Evolutionary conservation across 2,113 vertebrate genomes (phyloP), one percentile per base, ranked within the genome.

Genomic region (Rana temporaria): DNA sequence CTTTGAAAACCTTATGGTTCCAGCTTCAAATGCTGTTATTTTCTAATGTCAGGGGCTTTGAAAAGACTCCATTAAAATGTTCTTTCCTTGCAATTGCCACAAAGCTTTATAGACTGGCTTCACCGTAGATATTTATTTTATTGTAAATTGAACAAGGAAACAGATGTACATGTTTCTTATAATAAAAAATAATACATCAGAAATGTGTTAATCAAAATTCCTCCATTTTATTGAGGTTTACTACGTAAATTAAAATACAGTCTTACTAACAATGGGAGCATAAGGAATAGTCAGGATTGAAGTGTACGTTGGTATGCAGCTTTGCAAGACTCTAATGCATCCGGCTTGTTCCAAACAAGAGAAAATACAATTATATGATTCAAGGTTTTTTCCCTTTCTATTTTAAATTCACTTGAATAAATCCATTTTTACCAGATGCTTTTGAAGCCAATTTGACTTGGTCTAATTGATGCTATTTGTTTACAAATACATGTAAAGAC

Each of bases 381-480:
- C 81, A 83, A 83, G 81, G 81, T 83, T 83, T 71, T 82, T 81
- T 81, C 65, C 24, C 30, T 56, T 48, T 66, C 80, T 81, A 22
- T 82, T 73, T 83, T 60, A 68, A 67, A 83, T 83, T 76, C 81
- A 67, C 65, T 76, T 83, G 81, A 83, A 83, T 83, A 76, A 83
- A 83, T 83, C 76, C 81, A 83, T 83, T 83, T 83, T 76, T 83
- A 74, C 71, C 81, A 83, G 81, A 83, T 83, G 81, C 76, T 72
- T 83, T 76, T 24, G 81, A 75, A 76, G 73, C 62, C 62, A 67
- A 82, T 67, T 67, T 67, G 72, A 68, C 63, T 75, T 83, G 20
- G 22, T 83, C 72, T 83, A 83, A 83, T 83, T 83, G 81, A 83
- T 83, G 81, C 72, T 67, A 83, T 83, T 83, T 83, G 81, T 83